phyloP scores from a whole-genome alignment of 2,113 vertebrate genomes.

The Boulengerochromis microlepis region DNA sequence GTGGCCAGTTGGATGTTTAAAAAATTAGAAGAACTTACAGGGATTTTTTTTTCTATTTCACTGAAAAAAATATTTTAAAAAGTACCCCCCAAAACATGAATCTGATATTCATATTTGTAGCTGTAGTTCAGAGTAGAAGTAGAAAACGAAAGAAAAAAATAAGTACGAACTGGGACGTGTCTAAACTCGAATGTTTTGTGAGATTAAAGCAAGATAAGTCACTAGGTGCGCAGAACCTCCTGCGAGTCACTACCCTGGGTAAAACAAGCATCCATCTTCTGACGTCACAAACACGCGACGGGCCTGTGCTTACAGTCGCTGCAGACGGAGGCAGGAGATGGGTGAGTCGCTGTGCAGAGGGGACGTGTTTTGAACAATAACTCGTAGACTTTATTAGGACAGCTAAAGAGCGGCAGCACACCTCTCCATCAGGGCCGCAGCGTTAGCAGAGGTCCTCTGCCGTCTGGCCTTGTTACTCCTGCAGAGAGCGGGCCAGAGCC shows the following conservation, averaged over 20 bases:
- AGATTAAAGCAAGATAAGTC: neutral
- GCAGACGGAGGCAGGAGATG: neutral
- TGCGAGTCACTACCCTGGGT: neutral
- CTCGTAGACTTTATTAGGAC: neutral
- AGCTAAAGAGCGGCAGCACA: neutral
- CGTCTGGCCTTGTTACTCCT: neutral
- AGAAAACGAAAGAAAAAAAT: neutral
- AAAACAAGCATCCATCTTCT: rapidly evolving
- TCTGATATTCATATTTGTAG: neutral
- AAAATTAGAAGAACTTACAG: neutral
- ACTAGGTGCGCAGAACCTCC: neutral
- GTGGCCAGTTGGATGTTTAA: neutral
- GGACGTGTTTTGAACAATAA: neutral
- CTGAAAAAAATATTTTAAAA: neutral
- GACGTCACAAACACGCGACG: slow-evolving; percentile 46
- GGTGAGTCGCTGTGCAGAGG: neutral
- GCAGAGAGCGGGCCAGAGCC: neutral
- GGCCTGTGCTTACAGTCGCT: neutral
- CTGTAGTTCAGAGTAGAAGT: neutral
- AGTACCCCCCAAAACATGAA: neutral
- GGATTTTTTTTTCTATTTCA: neutral
- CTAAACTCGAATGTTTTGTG: neutral
- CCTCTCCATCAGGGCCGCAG: neutral
- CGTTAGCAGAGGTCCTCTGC: neutral
- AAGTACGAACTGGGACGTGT: neutral